Percentiles rank a stretch among this genome's conserved stretches.
These are phyloP conservation scores for Acipenser transmontanus DNA, from an alignment of 2,797 vertebrate genomes.

Conservation along the genomic window DNA sequence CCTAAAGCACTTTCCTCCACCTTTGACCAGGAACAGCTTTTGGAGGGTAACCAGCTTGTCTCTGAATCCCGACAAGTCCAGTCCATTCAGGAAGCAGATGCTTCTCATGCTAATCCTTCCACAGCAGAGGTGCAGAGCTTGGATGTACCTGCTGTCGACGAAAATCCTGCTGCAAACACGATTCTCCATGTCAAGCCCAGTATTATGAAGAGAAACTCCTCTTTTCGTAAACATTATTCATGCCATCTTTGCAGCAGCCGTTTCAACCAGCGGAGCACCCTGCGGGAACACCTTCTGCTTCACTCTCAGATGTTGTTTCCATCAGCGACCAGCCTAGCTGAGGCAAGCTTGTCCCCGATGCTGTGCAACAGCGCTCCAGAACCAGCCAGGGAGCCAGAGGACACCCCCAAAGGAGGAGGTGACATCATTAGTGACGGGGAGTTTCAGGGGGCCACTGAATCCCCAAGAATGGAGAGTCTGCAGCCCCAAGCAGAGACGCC, in stretches of 20 bases:
- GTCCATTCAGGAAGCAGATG: constrained; percentile 28
- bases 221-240: constrained; percentile 91
- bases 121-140: constrained; percentile 60
- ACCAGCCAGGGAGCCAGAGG: constrained; percentile 62
- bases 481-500: constrained; percentile 91
- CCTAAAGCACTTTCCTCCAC: constrained; percentile 65
- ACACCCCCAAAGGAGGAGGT: constrained; percentile 54
- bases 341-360: constrained; percentile 56
- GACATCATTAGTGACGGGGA: constrained; percentile 80
- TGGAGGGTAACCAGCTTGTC: constrained; percentile 30
- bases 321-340: constrained; percentile 42
- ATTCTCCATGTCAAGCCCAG: constrained; percentile 95
- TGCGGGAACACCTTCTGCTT: constrained; percentile 89
- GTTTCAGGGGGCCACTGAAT: constrained; percentile 82
- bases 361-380: constrained; percentile 57
- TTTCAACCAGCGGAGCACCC: constrained; percentile 81
- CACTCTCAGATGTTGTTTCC: constrained; percentile 77
- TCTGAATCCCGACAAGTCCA: constrained; percentile 53
- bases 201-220: constrained; percentile 90
- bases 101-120: constrained; percentile 39
- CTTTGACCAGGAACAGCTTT: constrained; percentile 62
- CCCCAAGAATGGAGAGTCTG: constrained; percentile 75
- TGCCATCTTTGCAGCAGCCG: constrained; percentile 88
- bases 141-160: constrained; percentile 65
- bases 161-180: constrained; percentile 63